Percentiles rank a stretch among this genome's conserved stretches.
phyloP scores from a whole-genome alignment of 2,888 invertebrate genomes.

The Celastrina argiolus region DNA sequence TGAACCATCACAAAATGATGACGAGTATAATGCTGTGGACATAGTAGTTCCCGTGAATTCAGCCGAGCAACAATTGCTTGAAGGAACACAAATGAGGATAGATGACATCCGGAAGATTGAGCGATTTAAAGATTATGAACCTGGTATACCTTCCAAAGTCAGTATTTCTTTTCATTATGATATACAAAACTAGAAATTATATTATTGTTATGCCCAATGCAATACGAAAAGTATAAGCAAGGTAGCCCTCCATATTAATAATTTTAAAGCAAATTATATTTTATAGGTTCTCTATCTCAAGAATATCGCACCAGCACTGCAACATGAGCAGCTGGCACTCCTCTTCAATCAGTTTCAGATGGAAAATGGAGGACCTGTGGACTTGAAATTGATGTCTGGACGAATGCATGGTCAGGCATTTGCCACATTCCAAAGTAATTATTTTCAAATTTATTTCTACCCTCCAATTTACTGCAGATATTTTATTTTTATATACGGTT shows the following conservation, averaged over 20 bases:
- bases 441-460: not conserved
- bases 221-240: not conserved
- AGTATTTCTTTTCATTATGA: slow-evolving; percentile 14
- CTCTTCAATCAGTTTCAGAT: slow-evolving; percentile 69
- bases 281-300: slow-evolving; percentile 74
- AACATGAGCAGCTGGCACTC: slow-evolving; percentile 62
- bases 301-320: slow-evolving; percentile 71
- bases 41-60: slow-evolving; percentile 57
- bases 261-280: slow-evolving; percentile 21
- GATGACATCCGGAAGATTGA: slow-evolving; percentile 75
- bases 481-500: not conserved
- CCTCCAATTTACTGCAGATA: no score
- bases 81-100: slow-evolving; percentile 67
- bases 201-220: not conserved
- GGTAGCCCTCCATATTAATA: not conserved
- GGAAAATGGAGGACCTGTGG: slow-evolving; percentile 61
- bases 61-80: slow-evolving; percentile 57
- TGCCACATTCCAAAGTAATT: slow-evolving; percentile 72
- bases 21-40: slow-evolving; percentile 54
- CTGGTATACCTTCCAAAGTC: slow-evolving; percentile 74
- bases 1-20: slow-evolving; percentile 41
- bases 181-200: no score
- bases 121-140: slow-evolving; percentile 72
- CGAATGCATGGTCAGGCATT: slow-evolving; percentile 80
- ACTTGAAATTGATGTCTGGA: slow-evolving; percentile 69